phyloP scores from a whole-genome alignment of 2,888 invertebrate species.

The Blomia tropicalis region DNA sequence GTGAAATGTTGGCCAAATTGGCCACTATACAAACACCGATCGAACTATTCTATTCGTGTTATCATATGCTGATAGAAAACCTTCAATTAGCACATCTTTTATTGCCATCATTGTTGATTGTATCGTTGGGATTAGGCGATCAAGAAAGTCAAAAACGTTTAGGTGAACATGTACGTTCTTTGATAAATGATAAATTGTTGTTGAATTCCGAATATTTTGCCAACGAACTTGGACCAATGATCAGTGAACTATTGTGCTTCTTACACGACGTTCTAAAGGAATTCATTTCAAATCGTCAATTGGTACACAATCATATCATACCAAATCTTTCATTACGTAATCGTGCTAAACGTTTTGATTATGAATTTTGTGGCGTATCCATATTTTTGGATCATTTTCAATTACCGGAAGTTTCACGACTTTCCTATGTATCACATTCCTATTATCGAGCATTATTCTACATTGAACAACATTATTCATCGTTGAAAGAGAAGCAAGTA shows the following conservation, averaged over 20 bases:
- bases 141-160: background rate
- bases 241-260: background rate
- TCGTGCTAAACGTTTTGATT: background rate
- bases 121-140: background rate
- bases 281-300: background rate
- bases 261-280: background rate
- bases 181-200: background rate
- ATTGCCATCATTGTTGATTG: background rate
- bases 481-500: background rate
- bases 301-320: background rate
- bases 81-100: background rate
- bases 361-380: background rate
- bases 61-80: background rate
- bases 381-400: background rate
- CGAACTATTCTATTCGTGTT: background rate
- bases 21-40: background rate
- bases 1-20: background rate
- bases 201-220: background rate
- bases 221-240: background rate
- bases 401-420: background rate
- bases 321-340: background rate
- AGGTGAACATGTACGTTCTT: background rate
- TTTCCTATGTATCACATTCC: background rate
- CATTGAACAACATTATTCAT: background rate
- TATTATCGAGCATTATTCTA: background rate